Evolutionary conservation across 2,888 invertebrate species (phyloP), one percentile per base, ranked within the genome.

Genomic region (Carcina quercana): DNA sequence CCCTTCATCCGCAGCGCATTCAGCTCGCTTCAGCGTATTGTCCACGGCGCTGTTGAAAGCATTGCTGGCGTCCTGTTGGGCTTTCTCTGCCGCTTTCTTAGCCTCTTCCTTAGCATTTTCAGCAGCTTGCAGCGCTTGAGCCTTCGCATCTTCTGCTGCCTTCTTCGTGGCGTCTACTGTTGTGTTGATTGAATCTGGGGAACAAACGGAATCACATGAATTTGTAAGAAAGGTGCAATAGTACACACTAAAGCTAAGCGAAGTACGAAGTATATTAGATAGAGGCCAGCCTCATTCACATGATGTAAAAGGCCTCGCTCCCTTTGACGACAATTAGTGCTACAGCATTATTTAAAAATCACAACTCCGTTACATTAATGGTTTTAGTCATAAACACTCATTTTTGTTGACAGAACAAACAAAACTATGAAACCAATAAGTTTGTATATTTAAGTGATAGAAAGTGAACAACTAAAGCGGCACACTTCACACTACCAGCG

Each of bases 1-100:
- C 32, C 86, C 86, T 42, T 85, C 83, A 42, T 88, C 88, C 13
- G 87, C 67, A 13, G 85, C 85, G 11, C 34, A 38, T 43, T 82
- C 83, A 21, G 72, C 78, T 25, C 74, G 54, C 61, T 79, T 73
- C 32, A 84, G 55, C 0, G 79, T 76, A 56, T 57, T 68, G 50
- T 84, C 83, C 1, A 84, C 74, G 5, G 75, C 70, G 43, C 70
- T 71, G 53, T 60, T 59, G 30, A 84, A 67, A 1, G 83, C 78
- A 37, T 72, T 76, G 45, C 64, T 68, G 15, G 85, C 86, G 44
- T 86, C 80, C 2, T 79, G 50, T 0, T 85, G 78, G 0, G 85
- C 82, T 37, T 82, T 83, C 48, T 83, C 75, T 0, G 85, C 85
- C 1, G 83, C 83, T 38, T 79, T 83, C 58, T 85, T 84, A 0